Conservation (phyloP, 2,888 invertebrate genomes). For the Atrina japonica region DNA sequence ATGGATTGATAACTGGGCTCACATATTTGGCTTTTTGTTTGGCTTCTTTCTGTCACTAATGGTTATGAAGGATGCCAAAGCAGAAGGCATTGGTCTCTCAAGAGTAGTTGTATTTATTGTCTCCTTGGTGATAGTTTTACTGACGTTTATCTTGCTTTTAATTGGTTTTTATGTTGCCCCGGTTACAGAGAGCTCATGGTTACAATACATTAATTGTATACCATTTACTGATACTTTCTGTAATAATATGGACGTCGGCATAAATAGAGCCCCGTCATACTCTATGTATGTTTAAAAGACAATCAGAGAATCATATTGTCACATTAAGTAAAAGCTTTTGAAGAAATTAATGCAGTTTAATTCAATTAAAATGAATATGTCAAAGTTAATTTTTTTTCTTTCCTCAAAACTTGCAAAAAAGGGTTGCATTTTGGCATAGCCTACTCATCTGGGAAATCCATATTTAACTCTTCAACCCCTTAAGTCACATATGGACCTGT, state of each 20-base stretch:
- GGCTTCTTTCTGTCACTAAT: constrained; percentile 96
- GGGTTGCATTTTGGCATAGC: too few species aligned
- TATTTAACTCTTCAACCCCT: too few species aligned
- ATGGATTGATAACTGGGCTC: constrained; percentile 99
- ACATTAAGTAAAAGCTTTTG: too few species aligned
- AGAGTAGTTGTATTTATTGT: constrained; percentile 87
- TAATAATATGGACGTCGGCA: constrained; percentile 84
- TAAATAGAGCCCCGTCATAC: constrained; percentile 69
- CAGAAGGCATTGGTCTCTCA: constrained; percentile 91
- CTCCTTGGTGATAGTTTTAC: constrained; percentile 85
- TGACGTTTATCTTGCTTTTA: constrained; percentile 88
- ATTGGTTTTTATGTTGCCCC: constrained; percentile 92
- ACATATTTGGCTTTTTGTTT: constrained; percentile 96
- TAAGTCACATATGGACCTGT: too few species aligned
- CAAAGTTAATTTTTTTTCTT: too few species aligned
- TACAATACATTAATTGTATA: constrained; percentile 93
- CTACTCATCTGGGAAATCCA: too few species aligned
- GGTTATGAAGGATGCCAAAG: constrained; percentile 95
- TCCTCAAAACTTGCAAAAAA: too few species aligned
- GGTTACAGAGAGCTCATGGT: constrained; percentile 91
- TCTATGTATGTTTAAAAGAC: constrained; percentile 8
- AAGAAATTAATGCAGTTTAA: too few species aligned
- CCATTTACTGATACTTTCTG: constrained; percentile 94
- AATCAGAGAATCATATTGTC: too few species aligned
- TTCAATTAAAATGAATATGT: too few species aligned